Conservation (phyloP, 2,113 vertebrate genomes). For the Gnathonemus echidnorhynchus region DNA sequence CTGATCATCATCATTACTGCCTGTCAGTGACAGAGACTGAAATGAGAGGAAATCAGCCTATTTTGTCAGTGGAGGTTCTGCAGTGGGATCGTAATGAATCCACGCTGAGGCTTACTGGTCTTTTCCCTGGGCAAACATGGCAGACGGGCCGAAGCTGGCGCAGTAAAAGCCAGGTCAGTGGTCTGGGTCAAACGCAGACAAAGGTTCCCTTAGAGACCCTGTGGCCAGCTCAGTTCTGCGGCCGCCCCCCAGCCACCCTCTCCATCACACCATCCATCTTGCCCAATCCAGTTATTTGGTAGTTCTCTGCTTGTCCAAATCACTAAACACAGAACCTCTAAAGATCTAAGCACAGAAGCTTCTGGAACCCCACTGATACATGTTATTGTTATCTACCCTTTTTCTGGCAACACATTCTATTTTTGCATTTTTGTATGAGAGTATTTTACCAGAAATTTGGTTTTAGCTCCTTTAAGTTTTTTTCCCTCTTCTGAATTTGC, state of each 20-base stretch:
- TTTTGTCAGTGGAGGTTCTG: not conserved
- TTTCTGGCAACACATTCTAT: not conserved
- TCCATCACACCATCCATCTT: not conserved
- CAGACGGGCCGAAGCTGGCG: slow-evolving; percentile 47
- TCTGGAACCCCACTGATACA: not conserved
- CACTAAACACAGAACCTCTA: slow-evolving; percentile 5
- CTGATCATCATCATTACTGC: not conserved
- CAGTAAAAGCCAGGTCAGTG: slow-evolving; percentile 64
- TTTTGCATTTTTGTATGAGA: not conserved
- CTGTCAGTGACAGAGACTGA: not conserved
- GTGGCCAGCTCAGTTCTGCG: slow-evolving; percentile 50
- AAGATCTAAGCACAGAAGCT: not conserved
- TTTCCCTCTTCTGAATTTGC: not conserved
- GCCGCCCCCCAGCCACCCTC: slow-evolving; percentile 31
- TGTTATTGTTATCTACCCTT: not conserved
- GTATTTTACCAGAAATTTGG: not conserved
- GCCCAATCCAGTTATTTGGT: slow-evolving; percentile 39
- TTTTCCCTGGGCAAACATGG: slow-evolving; percentile 43
- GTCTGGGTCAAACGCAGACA: slow-evolving; percentile 63
- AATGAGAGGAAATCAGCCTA: not conserved
- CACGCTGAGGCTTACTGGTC: not conserved
- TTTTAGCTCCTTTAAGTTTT: not conserved
- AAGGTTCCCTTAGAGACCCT: slow-evolving; percentile 66
- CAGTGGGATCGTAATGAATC: not conserved
- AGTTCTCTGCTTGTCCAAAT: slow-evolving; percentile 32